Evolutionary conservation across 2,113 vertebrate species (phyloP).

Genomic region (Danio rerio): GRCz12tu NC_133183.1:21348501-21349000

Average conservation of each 20-base stretch:
- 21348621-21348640: constrained; percentile 21
- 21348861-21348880: constrained; percentile 82
- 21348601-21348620: constrained; percentile 99
- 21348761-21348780: constrained; percentile 97
- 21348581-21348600: constrained; percentile 99
- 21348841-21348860: background rate
- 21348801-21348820: constrained; percentile 5
- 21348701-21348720: constrained; percentile 88
- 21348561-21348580: constrained; percentile 96
- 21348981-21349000: constrained; percentile 98
- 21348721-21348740: constrained; percentile 98
- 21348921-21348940: constrained; percentile 95
- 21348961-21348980: constrained; percentile 96
- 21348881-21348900: constrained; percentile 97
- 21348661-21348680: background rate
- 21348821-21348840: background rate
- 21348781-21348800: constrained; percentile 97
- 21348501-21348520: background rate
- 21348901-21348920: constrained; percentile 98
- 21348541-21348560: constrained; percentile 98
- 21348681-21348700: background rate
- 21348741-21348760: constrained; percentile 99
- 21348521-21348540: constrained; percentile 81
- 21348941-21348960: constrained; percentile 97
- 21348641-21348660: background rate